A percentile compares a stretch with the other conserved stretches of the same genome.
phyloP scores from a whole-genome alignment of 2,113 vertebrate genomes.

The Panurus biarmicus region DNA sequence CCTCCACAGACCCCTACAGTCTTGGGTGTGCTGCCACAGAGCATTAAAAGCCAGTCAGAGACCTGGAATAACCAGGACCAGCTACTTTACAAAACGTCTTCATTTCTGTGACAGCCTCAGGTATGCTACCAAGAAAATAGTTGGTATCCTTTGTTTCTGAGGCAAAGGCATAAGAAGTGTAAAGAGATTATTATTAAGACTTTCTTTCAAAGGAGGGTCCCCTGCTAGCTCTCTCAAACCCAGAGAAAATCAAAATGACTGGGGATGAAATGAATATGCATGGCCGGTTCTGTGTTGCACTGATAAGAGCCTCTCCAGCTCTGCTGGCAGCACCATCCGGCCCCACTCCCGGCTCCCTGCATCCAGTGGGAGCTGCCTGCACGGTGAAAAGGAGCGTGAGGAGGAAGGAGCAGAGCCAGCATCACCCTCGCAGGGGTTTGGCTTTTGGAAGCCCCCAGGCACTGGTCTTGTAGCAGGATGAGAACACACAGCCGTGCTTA shows the following conservation, averaged over 20 bases:
- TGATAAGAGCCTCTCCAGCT: slow-evolving; percentile 20
- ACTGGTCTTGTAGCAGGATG: background rate
- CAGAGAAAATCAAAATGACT: slow-evolving; percentile 6
- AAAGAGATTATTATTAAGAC: background rate
- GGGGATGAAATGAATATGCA: background rate
- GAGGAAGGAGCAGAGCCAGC: background rate
- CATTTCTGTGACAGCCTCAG: background rate
- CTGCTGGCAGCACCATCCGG: background rate
- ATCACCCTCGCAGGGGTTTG: background rate
- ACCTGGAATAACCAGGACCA: background rate
- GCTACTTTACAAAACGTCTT: background rate
- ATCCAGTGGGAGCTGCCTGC: background rate
- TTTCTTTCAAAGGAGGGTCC: background rate
- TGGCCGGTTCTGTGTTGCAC: background rate
- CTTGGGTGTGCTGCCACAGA: background rate
- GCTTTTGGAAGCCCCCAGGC: background rate
- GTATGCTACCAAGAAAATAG: background rate
- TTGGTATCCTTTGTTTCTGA: background rate
- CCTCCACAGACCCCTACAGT: no score
- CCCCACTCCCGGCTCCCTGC: background rate
- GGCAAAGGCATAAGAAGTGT: background rate
- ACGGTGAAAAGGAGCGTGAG: background rate
- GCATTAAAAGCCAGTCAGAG: background rate
- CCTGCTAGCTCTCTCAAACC: background rate
- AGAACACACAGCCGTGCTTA: accelerated